Evolutionary conservation across 2,113 vertebrate genomes (phyloP), one percentile per base, ranked within the genome.

Genomic region (Tachuris rubrigastra): DNA sequence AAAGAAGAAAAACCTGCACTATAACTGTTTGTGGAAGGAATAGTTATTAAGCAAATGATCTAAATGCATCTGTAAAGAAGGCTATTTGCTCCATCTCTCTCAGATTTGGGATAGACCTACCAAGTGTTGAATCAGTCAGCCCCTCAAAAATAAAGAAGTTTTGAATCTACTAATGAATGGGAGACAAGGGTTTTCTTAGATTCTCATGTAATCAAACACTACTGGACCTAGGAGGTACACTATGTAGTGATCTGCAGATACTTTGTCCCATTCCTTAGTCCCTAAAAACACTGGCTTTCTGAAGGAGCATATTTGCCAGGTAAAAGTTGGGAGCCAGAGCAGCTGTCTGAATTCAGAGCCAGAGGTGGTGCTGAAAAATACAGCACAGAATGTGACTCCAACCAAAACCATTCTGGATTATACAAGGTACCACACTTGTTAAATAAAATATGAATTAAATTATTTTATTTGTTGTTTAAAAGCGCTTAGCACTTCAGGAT

Each of bases 371-470:
- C 77, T 82, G 72, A 93, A 79, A 63, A 87, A 69, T 39, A 72
- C 66, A 95, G 55, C 63, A 75, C 69, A 82, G 53, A 71, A 93
- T 66, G 21, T 49, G 33, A 91, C 39, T 90, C 67, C 71, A 94
- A 82, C 14, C 27, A 46, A 94, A 92, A 91, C 2, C 35, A 39
- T 69, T 69, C 41, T 55, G 41, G 25, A 74, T 93, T 87, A 76
- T 13, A 90, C 39, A 87, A 90, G 20, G 33, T 58, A 89, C 15
- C 46, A 78, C 44, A 72, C 33, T 91, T 22, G 31, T 67, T 95
- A 85, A 91, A 86, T 62, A 91, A 94, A 95, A 93, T 72, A 94
- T 30, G 25, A 95, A 85, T 62, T 73, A 21, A 85, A 87, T 89
- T 42, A 83, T 55, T 86, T 87, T 90, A 72, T 92, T 93, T 78